Conservation (phyloP, 2,888 invertebrate species). For the Plusia festucae region DNA sequence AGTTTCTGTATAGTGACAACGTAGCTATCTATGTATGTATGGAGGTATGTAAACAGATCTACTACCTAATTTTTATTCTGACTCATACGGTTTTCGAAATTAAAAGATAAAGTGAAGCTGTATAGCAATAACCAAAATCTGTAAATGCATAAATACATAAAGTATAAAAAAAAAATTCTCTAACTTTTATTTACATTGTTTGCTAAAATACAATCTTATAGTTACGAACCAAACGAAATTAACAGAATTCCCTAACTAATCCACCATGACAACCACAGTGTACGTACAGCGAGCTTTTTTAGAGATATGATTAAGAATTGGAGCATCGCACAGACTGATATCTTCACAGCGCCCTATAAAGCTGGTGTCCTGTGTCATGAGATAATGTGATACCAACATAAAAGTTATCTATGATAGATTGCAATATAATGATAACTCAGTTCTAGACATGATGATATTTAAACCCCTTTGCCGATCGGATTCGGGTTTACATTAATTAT, state of each 20-base stretch:
- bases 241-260: not conserved
- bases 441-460: not conserved
- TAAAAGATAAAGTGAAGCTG: too few relatives aligned
- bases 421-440: not conserved
- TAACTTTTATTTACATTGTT: too few relatives aligned
- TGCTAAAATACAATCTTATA: not conserved
- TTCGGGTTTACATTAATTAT: too few relatives aligned
- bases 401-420: not conserved
- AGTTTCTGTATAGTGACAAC: not conserved
- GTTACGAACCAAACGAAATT: not conserved
- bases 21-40: too few relatives aligned
- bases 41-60: too few relatives aligned
- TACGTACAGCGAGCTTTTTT: constrained; percentile 24
- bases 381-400: not conserved
- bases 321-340: constrained; percentile 45
- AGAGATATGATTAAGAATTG: constrained; percentile 49
- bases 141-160: too few relatives aligned
- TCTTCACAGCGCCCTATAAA: constrained; percentile 21
- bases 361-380: not conserved
- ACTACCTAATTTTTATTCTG: too few relatives aligned
- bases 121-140: too few relatives aligned
- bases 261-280: constrained; percentile 30
- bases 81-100: not conserved
- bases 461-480: too few relatives aligned
- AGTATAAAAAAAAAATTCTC: too few relatives aligned